Base-by-base conservation (phyloP, 2,888 invertebrate species). In the Terebella lapidaria region DNA sequence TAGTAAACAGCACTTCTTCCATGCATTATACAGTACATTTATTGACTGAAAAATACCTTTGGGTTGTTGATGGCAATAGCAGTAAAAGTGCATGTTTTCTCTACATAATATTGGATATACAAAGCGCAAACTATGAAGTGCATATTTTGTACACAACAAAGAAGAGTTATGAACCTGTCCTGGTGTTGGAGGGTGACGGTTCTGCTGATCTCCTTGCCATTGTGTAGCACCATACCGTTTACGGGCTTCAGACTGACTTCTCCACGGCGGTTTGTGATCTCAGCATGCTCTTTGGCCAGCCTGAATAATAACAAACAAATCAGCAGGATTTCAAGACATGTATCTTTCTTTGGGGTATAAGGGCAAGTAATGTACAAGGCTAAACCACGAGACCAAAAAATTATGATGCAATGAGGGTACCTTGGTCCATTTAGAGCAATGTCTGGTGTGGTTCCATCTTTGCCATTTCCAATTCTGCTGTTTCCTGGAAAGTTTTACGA, bases 161-260 rank as follows among this genome's bases (percentile, higher is more conserved):
- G n/a, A n/a, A n/a, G n/a, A n/a, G n/a, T n/a, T n/a, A n/a, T 60
- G 2, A 42, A 67, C 69, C 69, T 69, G 60, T 69, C 69, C 45
- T 65, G 59, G 53, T 69, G 67, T 3, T 60, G 54, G 5, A 69
- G 58, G 20, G 35, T 29, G 24, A 61, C 60, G 22, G 53, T 45
- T 26, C 62, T 30, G 2, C 52, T 54, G 22, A 69, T 28, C 51
- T 67, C 65, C 27, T 53, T 28, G 15, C 69, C 69, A 56, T 69
- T 69, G 55, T 61, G 61, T 5, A 66, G 57, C 20, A 68, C 64
- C 1, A 59, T 15, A 3, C 67, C 68, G 2, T 64, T 28, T 15
- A 53, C 42, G 3, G 65, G 65, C 47, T 47, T 49, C 54, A 68
- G 58, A 4, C 20, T 53, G 24, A 69, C 61, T 24, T 58, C 55